These are phyloP conservation scores for Telmatherina bonti DNA, from an alignment of 2,797 vertebrate genomes.

Conservation along the genomic window DNA sequence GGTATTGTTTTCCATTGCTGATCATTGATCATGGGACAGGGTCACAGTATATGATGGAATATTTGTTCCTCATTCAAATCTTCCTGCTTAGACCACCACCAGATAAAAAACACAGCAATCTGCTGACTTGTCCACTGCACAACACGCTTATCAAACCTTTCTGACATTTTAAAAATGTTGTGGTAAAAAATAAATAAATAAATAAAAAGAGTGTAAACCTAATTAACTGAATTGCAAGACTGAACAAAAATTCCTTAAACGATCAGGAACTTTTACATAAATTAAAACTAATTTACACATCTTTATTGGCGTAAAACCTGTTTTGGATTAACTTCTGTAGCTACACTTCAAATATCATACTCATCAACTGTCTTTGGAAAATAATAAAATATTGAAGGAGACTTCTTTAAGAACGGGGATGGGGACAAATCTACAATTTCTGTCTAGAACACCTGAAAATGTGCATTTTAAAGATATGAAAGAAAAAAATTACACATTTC, in stretches of 20 bases:
- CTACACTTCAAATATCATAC: no score
- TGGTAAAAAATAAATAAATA: no score
- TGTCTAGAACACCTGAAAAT: no score
- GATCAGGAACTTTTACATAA: no score
- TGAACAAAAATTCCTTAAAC: no score
- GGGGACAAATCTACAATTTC: background rate
- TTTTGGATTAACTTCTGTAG: no score
- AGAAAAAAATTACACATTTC: background rate
- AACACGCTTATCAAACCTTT: background rate
- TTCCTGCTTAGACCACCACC: slow-evolving; percentile 1
- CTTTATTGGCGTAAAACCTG: no score
- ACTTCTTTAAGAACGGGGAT: background rate
- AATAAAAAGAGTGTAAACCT: background rate
- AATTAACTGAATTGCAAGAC: no score
- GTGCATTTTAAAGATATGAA: no score
- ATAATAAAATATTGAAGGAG: no score
- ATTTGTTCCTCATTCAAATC: background rate
- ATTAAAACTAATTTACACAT: background rate
- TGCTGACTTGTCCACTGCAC: background rate
- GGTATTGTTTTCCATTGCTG: background rate
- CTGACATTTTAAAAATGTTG: background rate
- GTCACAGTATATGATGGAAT: background rate
- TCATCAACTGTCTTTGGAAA: no score
- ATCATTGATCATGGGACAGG: slow-evolving; percentile 6
- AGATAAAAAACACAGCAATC: background rate